phyloP scores from a whole-genome alignment of 2,888 invertebrate species.

The Subacronicta megacephala region DNA sequence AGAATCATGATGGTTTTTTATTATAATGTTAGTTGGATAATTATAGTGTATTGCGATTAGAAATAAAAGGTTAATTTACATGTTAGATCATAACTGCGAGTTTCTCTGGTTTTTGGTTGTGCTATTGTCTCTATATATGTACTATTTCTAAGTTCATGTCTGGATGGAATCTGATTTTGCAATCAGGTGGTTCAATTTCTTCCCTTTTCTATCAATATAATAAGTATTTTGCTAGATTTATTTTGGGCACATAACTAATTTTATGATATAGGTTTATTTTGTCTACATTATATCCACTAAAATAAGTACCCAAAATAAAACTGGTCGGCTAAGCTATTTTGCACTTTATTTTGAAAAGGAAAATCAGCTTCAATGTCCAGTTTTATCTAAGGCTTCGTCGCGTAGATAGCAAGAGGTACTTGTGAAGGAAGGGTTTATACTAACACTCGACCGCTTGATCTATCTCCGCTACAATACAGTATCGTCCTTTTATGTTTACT shows the following conservation, averaged over 20 bases:
- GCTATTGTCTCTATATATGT: slow-evolving; percentile 77
- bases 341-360: slow-evolving; percentile 25
- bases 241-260: slow-evolving; percentile 36
- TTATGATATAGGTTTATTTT: slow-evolving; percentile 8
- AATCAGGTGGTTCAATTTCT: slow-evolving; percentile 32
- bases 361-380: slow-evolving; percentile 49
- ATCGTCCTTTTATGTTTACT: slow-evolving; percentile 66
- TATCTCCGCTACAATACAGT: slow-evolving; percentile 61
- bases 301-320: slow-evolving; percentile 32
- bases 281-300: slow-evolving; percentile 16
- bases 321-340: slow-evolving; percentile 27
- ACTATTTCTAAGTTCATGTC: slow-evolving; percentile 53
- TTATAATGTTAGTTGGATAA: slow-evolving; percentile 82
- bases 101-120: slow-evolving; percentile 87
- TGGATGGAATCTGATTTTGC: slow-evolving; percentile 51
- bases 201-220: slow-evolving; percentile 5
- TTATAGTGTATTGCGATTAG: slow-evolving; percentile 80
- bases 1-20: slow-evolving; percentile 76
- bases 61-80: slow-evolving; percentile 85
- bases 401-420: slow-evolving; percentile 56
- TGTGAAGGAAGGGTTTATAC: slow-evolving; percentile 81
- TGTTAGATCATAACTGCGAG: slow-evolving; percentile 83
- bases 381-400: slow-evolving; percentile 48
- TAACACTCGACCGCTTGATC: slow-evolving; percentile 65
- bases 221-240: slow-evolving; percentile 24